Base-by-base conservation (phyloP, 2,888 invertebrate species). In the Tetropium fuscum region DNA sequence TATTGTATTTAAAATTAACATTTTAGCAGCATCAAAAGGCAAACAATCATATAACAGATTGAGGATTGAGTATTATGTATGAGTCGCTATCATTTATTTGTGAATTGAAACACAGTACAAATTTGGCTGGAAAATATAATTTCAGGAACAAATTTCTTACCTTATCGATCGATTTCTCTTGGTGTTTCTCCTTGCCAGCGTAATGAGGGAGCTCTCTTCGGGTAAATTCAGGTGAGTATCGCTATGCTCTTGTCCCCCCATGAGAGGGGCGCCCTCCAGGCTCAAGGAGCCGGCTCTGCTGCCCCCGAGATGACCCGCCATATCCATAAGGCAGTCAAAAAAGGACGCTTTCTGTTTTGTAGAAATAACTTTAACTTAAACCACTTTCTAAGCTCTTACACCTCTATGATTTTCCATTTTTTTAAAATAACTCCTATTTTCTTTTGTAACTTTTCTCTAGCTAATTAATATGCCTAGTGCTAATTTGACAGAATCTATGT, bases 311-410 rank as follows among this genome's bases (percentile, higher is more conserved):
- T 89, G 90, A 78, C 91, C 93, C 78, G 93, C 92, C 89, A 92
- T 92, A 85, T 95, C 95, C 91, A 96, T 90, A 84, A 97, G 88
- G 87, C 95, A 94, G 88, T 93, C 92, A 90, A 95, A 95, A 88
- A 97, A 91, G 82, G 95, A 94, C 85, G 95, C 92, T 86, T 92
- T 95, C 93, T 95, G 90, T 83, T 82, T 80, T 63, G 65, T 72
- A 78, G 80, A 81, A 81, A 75, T 77, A 81, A 78, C 75, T 78
- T 63, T 60, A 62, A 65, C 69, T 68, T 64, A 63, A 64, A 63
- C 58, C 60, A 61, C 38, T 53, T 59, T 41, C 59, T 45, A 44
- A 56, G 10, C 3, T 40, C 18, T 40, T n/a, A n/a, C n/a, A 51
- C 51, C 51, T 15, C 34, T 48, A 51, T 40, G 6, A 32, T 38